phyloP scores from a whole-genome alignment of 1,140 invertebrate species.

The Piezodorus guildinii region DNA sequence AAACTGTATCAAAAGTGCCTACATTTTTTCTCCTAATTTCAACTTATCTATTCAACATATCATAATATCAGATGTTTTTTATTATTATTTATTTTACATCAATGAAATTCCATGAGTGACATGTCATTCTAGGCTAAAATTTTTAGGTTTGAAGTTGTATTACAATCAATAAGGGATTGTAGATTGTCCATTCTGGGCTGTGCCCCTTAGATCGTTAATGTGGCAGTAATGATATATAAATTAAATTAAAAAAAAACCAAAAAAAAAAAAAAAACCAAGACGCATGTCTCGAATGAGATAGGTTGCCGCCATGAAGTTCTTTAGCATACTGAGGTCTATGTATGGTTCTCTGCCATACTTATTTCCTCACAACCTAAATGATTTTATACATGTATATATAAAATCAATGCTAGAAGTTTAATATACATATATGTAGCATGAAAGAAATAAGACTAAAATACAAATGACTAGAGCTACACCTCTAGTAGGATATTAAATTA shows the following conservation, averaged over 20 bases:
- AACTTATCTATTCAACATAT: neutral
- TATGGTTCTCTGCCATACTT: no score
- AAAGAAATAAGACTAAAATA: neutral
- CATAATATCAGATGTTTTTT: neutral
- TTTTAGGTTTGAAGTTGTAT: neutral
- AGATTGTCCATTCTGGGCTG: slow-evolving; percentile 1
- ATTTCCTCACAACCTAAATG: no score
- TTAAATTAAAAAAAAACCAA: no score
- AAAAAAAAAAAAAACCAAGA: no score
- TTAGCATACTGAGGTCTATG: no score
- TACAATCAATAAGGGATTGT: neutral
- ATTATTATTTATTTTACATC: neutral
- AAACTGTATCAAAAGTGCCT: slow-evolving; percentile 7
- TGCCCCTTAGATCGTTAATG: neutral
- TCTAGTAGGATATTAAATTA: neutral
- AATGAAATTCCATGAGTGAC: neutral
- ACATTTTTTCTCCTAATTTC: neutral
- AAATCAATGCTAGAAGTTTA: no score
- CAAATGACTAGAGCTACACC: neutral
- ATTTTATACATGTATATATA: no score
- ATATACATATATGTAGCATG: no score
- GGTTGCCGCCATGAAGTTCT: no score
- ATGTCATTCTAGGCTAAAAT: neutral
- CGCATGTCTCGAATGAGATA: no score
- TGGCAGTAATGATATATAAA: neutral